A percentile compares a stretch with the other conserved stretches of the same genome.
These are phyloP conservation scores for Zaprionus capensis DNA, from an alignment of 1,140 invertebrate species.

Conservation along the genomic window DNA sequence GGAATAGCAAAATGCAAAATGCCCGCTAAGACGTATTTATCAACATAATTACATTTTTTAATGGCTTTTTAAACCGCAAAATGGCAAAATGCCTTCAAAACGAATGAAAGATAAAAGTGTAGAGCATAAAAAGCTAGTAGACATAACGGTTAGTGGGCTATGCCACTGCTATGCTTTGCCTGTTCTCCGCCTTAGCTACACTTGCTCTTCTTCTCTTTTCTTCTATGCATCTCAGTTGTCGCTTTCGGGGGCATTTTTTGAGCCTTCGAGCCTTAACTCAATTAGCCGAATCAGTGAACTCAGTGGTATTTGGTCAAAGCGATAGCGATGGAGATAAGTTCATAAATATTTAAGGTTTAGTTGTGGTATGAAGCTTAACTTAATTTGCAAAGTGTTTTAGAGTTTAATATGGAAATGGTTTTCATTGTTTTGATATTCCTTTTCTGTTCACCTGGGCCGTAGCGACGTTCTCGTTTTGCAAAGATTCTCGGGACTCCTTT, in stretches of 20 bases:
- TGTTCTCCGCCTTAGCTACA: too few species aligned
- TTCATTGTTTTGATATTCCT: too few species aligned
- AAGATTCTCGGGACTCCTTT: too few species aligned
- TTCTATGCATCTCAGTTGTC: too few species aligned
- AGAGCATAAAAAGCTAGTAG: slow-evolving; percentile 40
- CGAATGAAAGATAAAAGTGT: slow-evolving; percentile 52
- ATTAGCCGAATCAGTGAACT: slow-evolving; percentile 29
- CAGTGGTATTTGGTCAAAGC: background rate
- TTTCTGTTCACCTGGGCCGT: too few species aligned
- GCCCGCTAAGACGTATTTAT: slow-evolving; percentile 81
- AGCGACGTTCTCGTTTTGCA: too few species aligned
- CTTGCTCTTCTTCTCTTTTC: background rate
- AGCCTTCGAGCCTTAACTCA: slow-evolving; percentile 28
- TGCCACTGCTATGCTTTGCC: background rate
- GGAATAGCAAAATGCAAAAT: slow-evolving; percentile 72
- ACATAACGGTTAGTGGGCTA: slow-evolving; percentile 21
- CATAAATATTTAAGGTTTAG: background rate
- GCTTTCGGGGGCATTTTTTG: background rate
- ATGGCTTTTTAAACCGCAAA: slow-evolving; percentile 84
- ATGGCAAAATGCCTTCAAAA: slow-evolving; percentile 63
- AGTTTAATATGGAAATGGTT: too few species aligned
- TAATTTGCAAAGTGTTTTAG: background rate
- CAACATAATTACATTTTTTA: slow-evolving; percentile 84
- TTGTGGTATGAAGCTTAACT: background rate
- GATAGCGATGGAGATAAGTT: background rate